A percentile compares a stretch with the other conserved stretches of the same genome.
Evolutionary conservation across 2,797 vertebrate genomes (phyloP).

Genomic region (Capromys pilorides): DNA sequence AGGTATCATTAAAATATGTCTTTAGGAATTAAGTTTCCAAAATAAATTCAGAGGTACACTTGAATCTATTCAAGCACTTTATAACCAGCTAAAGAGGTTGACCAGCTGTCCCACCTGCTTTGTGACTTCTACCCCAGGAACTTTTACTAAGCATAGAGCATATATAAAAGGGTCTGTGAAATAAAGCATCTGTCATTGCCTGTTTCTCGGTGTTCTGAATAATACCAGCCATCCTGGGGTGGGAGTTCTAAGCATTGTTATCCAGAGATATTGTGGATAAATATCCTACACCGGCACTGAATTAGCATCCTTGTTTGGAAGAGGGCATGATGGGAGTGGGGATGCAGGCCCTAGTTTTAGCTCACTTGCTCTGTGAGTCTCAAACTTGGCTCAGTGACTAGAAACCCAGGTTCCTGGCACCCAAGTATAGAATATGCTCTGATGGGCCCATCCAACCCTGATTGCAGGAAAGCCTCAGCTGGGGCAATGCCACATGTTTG

Average conservation of each 20-base stretch:
- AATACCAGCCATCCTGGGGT: background rate
- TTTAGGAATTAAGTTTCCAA: background rate
- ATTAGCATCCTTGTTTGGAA: background rate
- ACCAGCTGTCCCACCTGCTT: background rate
- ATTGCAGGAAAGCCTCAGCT: background rate
- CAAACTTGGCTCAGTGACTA: background rate
- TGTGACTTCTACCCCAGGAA: too few relatives aligned
- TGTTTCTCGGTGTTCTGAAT: background rate
- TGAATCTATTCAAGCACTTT: background rate
- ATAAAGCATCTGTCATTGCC: background rate
- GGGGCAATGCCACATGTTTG: background rate
- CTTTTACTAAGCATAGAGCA: background rate
- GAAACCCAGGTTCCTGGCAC: background rate
- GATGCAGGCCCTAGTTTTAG: background rate
- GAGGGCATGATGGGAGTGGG: background rate
- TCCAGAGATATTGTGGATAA: background rate
- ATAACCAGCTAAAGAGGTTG: background rate
- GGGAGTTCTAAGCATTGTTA: background rate
- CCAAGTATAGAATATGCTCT: background rate
- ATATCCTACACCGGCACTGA: background rate
- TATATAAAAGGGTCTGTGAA: background rate
- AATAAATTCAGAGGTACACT: background rate
- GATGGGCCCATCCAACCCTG: too few relatives aligned
- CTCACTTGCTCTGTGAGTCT: background rate
- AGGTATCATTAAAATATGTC: background rate